These are phyloP conservation scores for Rhagonycha fulva DNA, from an alignment of 2,888 invertebrate genomes.

Conservation along the genomic window DNA sequence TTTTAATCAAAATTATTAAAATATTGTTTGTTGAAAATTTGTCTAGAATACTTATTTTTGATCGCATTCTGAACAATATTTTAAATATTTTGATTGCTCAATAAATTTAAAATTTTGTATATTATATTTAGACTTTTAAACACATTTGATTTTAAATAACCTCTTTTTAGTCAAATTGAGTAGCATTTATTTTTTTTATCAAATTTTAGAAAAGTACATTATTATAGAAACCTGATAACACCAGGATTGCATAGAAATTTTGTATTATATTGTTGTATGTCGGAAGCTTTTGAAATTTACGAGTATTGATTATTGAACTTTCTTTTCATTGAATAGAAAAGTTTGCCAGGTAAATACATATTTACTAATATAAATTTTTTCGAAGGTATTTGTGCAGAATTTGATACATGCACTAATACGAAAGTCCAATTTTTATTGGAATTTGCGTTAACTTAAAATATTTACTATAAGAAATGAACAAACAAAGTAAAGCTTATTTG, in stretches of 20 bases:
- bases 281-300: neutral
- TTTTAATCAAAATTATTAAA: too few relatives aligned
- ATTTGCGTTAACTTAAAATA: neutral
- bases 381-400: neutral
- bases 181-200: neutral
- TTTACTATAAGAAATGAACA: neutral
- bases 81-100: too few relatives aligned
- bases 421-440: neutral
- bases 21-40: too few relatives aligned
- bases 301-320: neutral
- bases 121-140: neutral
- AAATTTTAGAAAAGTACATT: neutral
- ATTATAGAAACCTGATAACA: neutral
- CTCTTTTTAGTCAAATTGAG: neutral
- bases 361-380: neutral
- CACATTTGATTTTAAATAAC: neutral
- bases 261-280: neutral
- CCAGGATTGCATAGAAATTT: neutral
- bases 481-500: neutral
- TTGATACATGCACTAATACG: neutral
- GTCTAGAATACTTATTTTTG: too few relatives aligned
- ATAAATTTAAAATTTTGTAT: too few relatives aligned
- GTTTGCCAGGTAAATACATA: neutral
- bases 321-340: neutral
- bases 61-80: too few relatives aligned